phyloP scores from a whole-genome alignment of 1,140 invertebrate genomes.

The Eriosoma lanigerum region DNA sequence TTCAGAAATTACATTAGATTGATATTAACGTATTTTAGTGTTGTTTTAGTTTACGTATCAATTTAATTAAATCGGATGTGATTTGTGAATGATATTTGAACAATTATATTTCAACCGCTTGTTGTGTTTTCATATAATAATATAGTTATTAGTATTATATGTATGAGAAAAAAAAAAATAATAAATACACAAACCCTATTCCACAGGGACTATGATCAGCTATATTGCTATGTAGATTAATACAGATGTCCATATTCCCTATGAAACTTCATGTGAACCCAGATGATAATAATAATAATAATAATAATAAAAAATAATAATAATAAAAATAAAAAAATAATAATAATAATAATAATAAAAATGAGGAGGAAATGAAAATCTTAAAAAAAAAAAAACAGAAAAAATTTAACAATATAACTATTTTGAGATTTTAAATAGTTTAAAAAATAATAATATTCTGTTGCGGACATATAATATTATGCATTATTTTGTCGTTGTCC shows the following conservation, averaged over 20 bases:
- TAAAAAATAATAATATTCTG: constrained; percentile 41
- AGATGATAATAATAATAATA: constrained; percentile 28
- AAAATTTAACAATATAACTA: constrained; percentile 48
- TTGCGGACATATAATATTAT: not conserved
- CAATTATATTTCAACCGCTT: constrained; percentile 10
- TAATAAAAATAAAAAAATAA: constrained; percentile 35
- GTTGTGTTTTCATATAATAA: constrained; percentile 9
- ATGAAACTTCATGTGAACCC: constrained; percentile 48
- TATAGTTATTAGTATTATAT: not conserved
- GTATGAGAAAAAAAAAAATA: not conserved
- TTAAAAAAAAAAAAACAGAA: constrained; percentile 44
- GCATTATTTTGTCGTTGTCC: too few relatives aligned
- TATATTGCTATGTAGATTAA: too few relatives aligned
- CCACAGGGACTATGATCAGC: constrained; percentile 50
- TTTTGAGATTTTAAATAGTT: constrained; percentile 46
- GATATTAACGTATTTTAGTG: not conserved
- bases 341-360: constrained; percentile 34
- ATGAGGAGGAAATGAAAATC: constrained; percentile 30
- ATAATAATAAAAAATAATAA: constrained; percentile 25
- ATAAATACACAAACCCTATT: constrained; percentile 46
- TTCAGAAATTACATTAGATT: constrained; percentile 24
- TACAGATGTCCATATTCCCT: constrained; percentile 51
- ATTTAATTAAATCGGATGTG: constrained; percentile 13
- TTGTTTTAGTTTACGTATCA: constrained; percentile 9
- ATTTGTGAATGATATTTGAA: not conserved